A percentile compares a stretch with the other conserved stretches of the same genome.
Evolutionary conservation across 2,888 invertebrate species (phyloP).

Genomic region (Nycteola revayana): DNA sequence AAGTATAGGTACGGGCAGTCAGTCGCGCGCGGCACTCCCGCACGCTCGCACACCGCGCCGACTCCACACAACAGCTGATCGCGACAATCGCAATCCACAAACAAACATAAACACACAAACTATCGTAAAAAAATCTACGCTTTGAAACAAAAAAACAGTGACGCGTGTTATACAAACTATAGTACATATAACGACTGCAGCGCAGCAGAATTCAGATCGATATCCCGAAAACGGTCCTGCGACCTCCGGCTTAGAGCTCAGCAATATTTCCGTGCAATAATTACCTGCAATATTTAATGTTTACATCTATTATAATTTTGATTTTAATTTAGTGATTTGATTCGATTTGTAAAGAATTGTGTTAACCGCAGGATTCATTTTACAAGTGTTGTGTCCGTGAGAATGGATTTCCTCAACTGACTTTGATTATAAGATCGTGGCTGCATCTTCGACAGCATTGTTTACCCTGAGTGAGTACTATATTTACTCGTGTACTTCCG

Average conservation of each 20-base stretch:
- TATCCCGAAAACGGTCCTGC: constrained; percentile 62
- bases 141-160: constrained; percentile 24
- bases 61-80: constrained; percentile 63
- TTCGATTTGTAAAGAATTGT: constrained; percentile 28
- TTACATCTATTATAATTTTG: constrained; percentile 25
- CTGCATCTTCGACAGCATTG: constrained; percentile 46
- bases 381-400: constrained; percentile 61
- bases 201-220: constrained; percentile 54
- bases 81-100: constrained; percentile 45
- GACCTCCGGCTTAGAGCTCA: constrained; percentile 46
- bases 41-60: constrained; percentile 49
- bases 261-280: constrained; percentile 69
- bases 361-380: constrained; percentile 43
- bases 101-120: constrained; percentile 50
- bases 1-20: constrained; percentile 41
- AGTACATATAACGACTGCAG: constrained; percentile 37
- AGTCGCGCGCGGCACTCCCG: constrained; percentile 71
- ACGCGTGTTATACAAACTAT: constrained; percentile 24
- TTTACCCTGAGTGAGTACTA: constrained; percentile 48
- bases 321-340: constrained; percentile 27
- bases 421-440: constrained; percentile 49
- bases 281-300: constrained; percentile 55
- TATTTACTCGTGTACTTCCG: constrained; percentile 44
- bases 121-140: constrained; percentile 17
- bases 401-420: constrained; percentile 68